These are phyloP conservation scores for Chymomyza fuscimana DNA, from an alignment of 2,888 invertebrate species.

Conservation along the genomic window DNA sequence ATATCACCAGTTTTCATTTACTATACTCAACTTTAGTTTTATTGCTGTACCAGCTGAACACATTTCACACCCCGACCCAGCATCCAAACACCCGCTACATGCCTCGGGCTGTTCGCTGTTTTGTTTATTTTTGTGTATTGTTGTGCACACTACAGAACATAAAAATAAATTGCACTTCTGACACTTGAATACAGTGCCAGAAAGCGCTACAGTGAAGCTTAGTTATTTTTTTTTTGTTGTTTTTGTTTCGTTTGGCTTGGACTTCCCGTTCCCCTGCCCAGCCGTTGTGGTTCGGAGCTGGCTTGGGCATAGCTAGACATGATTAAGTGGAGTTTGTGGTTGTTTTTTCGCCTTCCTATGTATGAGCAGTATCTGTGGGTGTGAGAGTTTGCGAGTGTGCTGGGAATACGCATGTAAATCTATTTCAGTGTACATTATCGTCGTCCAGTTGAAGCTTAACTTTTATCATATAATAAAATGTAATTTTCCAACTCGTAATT, in stretches of 20 bases:
- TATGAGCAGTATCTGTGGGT: neutral
- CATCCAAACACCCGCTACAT: conserved; percentile 7
- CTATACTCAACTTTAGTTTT: conserved; percentile 52
- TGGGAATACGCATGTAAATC: conserved; percentile 72
- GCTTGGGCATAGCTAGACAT: conserved; percentile 55
- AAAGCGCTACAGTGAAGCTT: conserved; percentile 24
- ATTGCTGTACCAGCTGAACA: conserved; percentile 63
- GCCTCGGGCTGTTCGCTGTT: conserved; percentile 18
- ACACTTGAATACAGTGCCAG: conserved; percentile 64
- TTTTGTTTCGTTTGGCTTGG: conserved; percentile 3
- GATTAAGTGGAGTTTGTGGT: conserved; percentile 73
- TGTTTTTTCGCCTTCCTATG: conserved; percentile 34
- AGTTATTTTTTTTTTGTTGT: neutral
- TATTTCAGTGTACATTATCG: conserved; percentile 72
- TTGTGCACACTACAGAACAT: conserved; percentile 66
- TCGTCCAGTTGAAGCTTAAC: conserved; percentile 74
- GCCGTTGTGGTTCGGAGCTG: neutral
- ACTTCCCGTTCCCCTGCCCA: neutral
- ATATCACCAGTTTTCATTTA: conserved; percentile 64
- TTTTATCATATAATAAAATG: conserved; percentile 75
- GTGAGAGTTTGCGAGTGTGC: conserved; percentile 26
- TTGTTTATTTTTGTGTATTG: conserved; percentile 57
- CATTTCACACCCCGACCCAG: conserved; percentile 25
- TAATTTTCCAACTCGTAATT: conserved; percentile 75
- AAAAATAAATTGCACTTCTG: conserved; percentile 74